A percentile compares a stretch with the other conserved stretches of the same genome.
These are phyloP conservation scores for Drosophila virilis DNA, from an alignment of 1,140 invertebrate genomes.

Conservation along the genomic window DNA sequence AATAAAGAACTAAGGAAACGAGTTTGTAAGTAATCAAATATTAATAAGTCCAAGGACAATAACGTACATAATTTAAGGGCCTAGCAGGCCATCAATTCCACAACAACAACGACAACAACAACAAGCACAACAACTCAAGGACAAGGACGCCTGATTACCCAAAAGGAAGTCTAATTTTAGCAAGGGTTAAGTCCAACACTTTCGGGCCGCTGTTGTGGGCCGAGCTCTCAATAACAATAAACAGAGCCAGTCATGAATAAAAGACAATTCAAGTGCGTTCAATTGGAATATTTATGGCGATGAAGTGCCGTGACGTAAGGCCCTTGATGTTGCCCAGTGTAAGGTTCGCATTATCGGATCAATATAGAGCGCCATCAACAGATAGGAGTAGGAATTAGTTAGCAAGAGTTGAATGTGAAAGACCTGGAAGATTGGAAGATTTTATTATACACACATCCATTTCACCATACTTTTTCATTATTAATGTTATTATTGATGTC, in stretches of 20 bases:
- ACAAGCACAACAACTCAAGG: neutral
- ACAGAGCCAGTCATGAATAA: constrained; percentile 10
- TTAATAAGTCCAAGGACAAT: neutral
- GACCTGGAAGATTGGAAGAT: no score
- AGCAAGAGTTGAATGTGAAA: no score
- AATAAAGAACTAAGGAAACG: no score
- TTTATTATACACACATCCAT: no score
- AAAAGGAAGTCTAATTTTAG: neutral
- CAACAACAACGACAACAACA: neutral
- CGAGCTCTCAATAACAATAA: constrained; percentile 12
- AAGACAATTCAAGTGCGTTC: constrained; percentile 37
- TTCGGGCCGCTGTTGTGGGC: neutral
- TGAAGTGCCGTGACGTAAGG: constrained; percentile 9
- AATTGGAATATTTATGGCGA: neutral
- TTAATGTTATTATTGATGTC: no score
- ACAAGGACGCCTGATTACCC: neutral
- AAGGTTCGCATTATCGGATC: neutral
- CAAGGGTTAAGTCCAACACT: neutral
- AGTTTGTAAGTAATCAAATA: neutral
- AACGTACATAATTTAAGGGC: neutral
- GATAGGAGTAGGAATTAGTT: no score
- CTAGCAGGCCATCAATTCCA: neutral
- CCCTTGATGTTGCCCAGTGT: no score
- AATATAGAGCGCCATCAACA: neutral
- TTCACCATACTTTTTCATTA: no score